phyloP scores from a whole-genome alignment of 2,888 invertebrate genomes.

The Drosophila siamana region DNA sequence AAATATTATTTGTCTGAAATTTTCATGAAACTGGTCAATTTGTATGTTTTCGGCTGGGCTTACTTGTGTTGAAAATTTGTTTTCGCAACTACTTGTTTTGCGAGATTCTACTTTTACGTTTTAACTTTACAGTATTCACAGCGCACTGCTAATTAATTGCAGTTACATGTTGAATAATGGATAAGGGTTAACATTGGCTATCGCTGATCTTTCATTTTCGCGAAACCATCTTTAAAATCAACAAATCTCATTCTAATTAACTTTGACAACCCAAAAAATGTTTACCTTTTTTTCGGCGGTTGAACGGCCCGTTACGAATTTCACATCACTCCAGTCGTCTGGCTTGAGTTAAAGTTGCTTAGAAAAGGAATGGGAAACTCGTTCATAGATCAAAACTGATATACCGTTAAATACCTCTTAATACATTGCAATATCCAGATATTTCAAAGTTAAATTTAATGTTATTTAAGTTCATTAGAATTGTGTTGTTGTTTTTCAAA shows the following conservation, averaged over 20 bases:
- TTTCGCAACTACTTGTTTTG: not conserved
- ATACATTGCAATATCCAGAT: not conserved
- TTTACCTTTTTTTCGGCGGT: constrained; percentile 42
- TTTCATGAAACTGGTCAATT: not conserved
- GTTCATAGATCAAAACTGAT: not conserved
- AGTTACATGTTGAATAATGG: constrained; percentile 33
- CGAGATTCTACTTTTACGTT: not conserved
- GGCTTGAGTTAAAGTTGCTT: constrained; percentile 24
- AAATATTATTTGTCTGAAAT: not conserved
- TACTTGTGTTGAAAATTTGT: not conserved
- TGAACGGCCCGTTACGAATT: constrained; percentile 25
- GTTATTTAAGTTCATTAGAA: no score
- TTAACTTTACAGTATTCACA: not conserved
- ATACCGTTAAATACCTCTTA: not conserved
- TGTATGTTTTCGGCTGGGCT: no score
- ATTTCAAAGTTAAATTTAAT: not conserved
- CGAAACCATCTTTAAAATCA: constrained; percentile 46
- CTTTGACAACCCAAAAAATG: constrained; percentile 54
- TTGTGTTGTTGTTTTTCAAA: no score
- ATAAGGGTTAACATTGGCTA: constrained; percentile 18
- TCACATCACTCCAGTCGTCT: constrained; percentile 15
- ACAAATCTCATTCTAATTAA: constrained; percentile 72
- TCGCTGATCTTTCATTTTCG: constrained; percentile 31
- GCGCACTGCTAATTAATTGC: constrained; percentile 36
- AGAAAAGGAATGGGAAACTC: not conserved